Conservation (phyloP, 2,113 vertebrate species). For the Cynopterus brachyotis region DNA sequence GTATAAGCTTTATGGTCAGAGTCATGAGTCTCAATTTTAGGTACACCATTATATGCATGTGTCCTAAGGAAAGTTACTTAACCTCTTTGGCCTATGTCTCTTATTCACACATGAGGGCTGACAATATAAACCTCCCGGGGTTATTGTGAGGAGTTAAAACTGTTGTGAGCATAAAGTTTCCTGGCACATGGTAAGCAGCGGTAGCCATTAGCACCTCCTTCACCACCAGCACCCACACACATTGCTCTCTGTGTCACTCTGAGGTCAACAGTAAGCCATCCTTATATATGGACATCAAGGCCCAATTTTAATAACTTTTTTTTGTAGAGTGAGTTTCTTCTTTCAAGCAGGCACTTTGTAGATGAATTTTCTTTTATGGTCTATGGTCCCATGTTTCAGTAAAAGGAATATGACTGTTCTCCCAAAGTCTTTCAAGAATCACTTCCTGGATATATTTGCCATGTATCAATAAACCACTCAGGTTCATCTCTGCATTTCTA, state of each 20-base stretch:
- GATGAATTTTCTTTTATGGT: neutral
- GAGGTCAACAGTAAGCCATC: neutral
- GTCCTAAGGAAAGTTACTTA: neutral
- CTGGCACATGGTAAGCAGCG: neutral
- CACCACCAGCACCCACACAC: too few species aligned
- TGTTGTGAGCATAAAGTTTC: neutral
- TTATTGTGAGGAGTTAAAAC: neutral
- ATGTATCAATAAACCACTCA: neutral
- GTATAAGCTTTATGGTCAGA: neutral
- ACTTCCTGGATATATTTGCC: neutral
- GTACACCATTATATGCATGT: neutral
- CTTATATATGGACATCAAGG: neutral
- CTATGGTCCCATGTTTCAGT: neutral
- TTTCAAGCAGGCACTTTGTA: neutral
- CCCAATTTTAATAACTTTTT: neutral
- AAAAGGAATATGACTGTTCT: neutral
- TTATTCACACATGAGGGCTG: neutral
- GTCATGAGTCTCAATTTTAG: fast-evolving
- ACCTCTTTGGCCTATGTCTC: neutral
- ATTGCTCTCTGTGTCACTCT: neutral
- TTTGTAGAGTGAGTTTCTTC: neutral
- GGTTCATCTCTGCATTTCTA: neutral
- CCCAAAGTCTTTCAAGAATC: neutral
- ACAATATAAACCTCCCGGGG: neutral
- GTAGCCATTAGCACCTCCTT: neutral